Conservation (phyloP, 2,797 vertebrate genomes). For the Enteromius fasciolatus region DNA sequence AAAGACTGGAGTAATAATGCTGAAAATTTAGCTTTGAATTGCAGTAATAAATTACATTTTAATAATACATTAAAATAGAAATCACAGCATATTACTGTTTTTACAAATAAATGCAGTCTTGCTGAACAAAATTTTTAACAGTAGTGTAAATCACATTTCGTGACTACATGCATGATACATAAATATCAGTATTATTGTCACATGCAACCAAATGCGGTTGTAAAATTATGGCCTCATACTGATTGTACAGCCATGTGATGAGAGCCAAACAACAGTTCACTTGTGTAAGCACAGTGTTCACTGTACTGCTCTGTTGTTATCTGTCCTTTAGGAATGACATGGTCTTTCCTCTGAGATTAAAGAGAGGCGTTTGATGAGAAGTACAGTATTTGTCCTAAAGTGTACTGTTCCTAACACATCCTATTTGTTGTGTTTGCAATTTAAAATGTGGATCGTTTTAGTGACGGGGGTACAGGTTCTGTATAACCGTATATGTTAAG, state of each 20-base stretch:
- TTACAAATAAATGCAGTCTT: background rate
- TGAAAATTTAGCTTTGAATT: background rate
- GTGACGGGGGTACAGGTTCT: background rate
- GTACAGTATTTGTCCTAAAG: background rate
- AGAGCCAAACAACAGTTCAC: background rate
- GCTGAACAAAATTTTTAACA: background rate
- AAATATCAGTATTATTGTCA: background rate
- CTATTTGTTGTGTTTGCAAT: background rate
- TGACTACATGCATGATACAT: background rate
- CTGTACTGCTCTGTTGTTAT: background rate
- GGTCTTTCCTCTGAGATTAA: constrained; percentile 1
- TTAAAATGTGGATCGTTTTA: background rate
- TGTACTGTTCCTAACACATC: background rate
- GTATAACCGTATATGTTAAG: background rate
- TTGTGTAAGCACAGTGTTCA: constrained; percentile 1
- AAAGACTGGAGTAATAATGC: background rate
- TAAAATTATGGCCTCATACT: background rate
- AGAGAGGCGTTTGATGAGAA: background rate
- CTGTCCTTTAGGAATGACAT: background rate
- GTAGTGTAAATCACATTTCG: background rate
- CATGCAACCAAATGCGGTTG: background rate
- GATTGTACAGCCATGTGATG: constrained; percentile 1
- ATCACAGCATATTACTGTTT: background rate
- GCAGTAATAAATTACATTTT: background rate
- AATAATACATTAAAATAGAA: background rate